phyloP scores from a whole-genome alignment of 2,888 invertebrate species.

The Synanthedon andrenaeformis region DNA sequence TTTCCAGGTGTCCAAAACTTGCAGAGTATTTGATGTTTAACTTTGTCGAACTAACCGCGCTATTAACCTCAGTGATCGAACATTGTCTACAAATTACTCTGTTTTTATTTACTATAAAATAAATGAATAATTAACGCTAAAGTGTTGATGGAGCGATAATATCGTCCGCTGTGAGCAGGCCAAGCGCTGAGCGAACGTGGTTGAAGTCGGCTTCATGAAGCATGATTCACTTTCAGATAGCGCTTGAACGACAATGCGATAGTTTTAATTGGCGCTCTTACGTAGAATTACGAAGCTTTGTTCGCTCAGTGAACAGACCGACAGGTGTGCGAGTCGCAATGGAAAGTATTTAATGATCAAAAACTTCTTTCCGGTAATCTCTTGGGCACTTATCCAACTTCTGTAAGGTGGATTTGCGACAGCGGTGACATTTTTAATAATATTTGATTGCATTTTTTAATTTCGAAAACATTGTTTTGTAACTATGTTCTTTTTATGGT shows the following conservation, averaged over 20 bases:
- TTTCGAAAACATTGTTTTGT: too few relatives aligned
- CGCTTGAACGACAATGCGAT: slow-evolving; percentile 23
- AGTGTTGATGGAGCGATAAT: slow-evolving; percentile 23
- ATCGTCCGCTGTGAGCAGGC: slow-evolving; percentile 10
- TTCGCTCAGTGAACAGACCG: background rate
- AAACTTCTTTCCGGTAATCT: too few relatives aligned
- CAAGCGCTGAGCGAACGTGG: slow-evolving; percentile 3
- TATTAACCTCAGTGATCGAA: slow-evolving; percentile 42
- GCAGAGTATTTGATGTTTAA: too few relatives aligned
- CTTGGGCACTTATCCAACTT: too few relatives aligned
- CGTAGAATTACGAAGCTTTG: slow-evolving; percentile 14
- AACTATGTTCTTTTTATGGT: too few relatives aligned
- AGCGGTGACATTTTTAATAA: too few relatives aligned
- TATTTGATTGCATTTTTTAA: too few relatives aligned
- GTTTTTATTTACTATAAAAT: slow-evolving; percentile 47
- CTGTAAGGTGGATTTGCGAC: too few relatives aligned
- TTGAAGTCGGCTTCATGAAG: slow-evolving; percentile 1
- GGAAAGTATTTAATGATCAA: too few relatives aligned
- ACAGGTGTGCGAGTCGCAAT: too few relatives aligned
- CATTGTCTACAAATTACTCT: slow-evolving; percentile 49
- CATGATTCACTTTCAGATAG: slow-evolving; percentile 19
- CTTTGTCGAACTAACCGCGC: slow-evolving; percentile 5
- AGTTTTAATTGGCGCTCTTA: slow-evolving; percentile 41
- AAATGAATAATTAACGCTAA: slow-evolving; percentile 38
- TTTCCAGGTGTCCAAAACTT: too few relatives aligned